These are phyloP conservation scores for Phrynosoma blainvillii DNA, from an alignment of 2,113 vertebrate species.

Conservation along the genomic window DNA sequence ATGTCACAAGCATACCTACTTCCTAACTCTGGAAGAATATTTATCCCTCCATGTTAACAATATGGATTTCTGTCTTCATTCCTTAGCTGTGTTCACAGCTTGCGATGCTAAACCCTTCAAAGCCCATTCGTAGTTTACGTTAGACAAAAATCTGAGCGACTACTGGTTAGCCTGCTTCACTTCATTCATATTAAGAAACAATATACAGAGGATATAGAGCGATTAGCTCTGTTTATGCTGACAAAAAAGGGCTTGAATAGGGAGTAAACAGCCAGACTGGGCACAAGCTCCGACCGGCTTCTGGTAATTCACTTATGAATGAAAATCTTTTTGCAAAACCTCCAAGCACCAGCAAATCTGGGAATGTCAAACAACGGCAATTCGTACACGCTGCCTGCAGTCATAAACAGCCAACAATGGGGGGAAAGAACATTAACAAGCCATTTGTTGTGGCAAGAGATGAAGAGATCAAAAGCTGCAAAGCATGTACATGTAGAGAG, in stretches of 20 bases:
- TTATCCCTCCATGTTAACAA: conserved; percentile 43
- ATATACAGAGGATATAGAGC: conserved; percentile 70
- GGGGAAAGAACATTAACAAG: not conserved
- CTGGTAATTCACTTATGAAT: conserved; percentile 40
- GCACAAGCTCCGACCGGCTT: conserved; percentile 16
- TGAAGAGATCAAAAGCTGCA: conserved; percentile 13
- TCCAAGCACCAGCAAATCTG: not conserved
- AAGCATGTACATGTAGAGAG: not conserved
- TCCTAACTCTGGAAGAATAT: conserved; percentile 49
- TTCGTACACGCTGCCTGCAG: not conserved
- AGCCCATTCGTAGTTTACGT: conserved; percentile 54
- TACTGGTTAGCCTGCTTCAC: conserved; percentile 58
- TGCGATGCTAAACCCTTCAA: conserved; percentile 59
- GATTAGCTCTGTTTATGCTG: conserved; percentile 67
- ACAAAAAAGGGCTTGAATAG: conserved; percentile 12
- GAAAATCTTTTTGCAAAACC: conserved; percentile 24
- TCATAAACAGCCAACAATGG: not conserved
- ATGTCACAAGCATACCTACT: not conserved
- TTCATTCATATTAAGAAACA: conserved; percentile 68
- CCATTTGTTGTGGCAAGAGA: not conserved
- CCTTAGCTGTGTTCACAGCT: conserved; percentile 56
- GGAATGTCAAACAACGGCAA: conserved; percentile 17
- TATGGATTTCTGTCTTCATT: conserved; percentile 21
- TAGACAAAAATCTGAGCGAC: conserved; percentile 47
- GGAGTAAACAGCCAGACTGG: conserved; percentile 40